Evolutionary conservation across 2,797 vertebrate species (phyloP).

Genomic region (Myripristis jacobus): DNA sequence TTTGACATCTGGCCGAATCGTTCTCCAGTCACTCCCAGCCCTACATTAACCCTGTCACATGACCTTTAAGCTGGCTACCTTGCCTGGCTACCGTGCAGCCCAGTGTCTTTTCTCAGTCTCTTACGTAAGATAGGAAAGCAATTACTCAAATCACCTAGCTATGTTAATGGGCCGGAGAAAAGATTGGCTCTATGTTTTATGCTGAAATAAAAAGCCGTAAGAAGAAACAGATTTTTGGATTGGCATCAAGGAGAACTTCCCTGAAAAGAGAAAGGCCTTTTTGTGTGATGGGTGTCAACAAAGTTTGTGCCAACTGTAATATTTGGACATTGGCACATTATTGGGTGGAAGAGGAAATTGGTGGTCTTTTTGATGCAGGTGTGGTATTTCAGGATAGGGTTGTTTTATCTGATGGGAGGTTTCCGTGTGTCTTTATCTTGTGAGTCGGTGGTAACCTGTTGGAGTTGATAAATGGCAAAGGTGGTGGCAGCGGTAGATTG

Average conservation of each 20-base stretch:
- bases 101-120: slow-evolving; percentile 7
- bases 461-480: background rate
- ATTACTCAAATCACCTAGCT: slow-evolving; percentile 48
- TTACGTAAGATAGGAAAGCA: slow-evolving; percentile 64
- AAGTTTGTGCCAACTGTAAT: slow-evolving; percentile 44
- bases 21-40: slow-evolving; percentile 47
- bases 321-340: slow-evolving; percentile 41
- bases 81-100: slow-evolving; percentile 10
- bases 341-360: slow-evolving; percentile 17
- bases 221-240: slow-evolving; percentile 39
- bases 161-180: slow-evolving; percentile 58
- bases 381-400: background rate
- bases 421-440: background rate
- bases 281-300: slow-evolving; percentile 23
- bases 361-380: slow-evolving; percentile 9
- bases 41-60: slow-evolving; percentile 46
- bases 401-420: slow-evolving; percentile 25
- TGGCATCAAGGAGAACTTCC: slow-evolving; percentile 41
- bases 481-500: background rate
- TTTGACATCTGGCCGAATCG: slow-evolving; percentile 60
- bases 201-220: slow-evolving; percentile 55
- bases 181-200: slow-evolving; percentile 52
- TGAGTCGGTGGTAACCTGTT: background rate
- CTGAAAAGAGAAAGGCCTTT: slow-evolving; percentile 35
- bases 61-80: slow-evolving; percentile 15